Evolutionary conservation across 2,888 invertebrate genomes (phyloP).

Genomic region (Rhaphigaster nebulosa): DNA sequence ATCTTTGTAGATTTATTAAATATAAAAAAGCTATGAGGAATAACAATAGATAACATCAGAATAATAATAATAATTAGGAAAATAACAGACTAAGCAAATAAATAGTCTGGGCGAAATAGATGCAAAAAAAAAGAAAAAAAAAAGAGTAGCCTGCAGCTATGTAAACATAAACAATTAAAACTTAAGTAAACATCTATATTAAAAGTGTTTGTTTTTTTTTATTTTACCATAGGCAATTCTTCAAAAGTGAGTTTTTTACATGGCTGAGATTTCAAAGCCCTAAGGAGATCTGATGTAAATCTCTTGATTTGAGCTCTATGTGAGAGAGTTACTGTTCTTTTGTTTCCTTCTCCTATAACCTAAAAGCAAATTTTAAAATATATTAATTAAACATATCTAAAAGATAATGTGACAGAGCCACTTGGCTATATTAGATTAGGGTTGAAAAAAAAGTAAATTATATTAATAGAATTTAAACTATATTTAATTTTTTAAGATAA

Average conservation of each 20-base stretch:
- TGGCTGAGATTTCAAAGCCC: slow-evolving; percentile 85
- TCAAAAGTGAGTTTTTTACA: slow-evolving; percentile 80
- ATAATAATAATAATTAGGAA: too few relatives aligned
- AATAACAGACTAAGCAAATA: not conserved
- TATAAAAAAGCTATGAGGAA: too few relatives aligned
- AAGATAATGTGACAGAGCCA: too few relatives aligned
- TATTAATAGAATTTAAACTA: too few relatives aligned
- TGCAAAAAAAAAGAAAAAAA: too few relatives aligned
- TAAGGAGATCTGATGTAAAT: slow-evolving; percentile 90
- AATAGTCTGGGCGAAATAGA: not conserved
- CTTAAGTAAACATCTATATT: not conserved
- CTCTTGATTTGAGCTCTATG: slow-evolving; percentile 90
- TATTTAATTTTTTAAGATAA: too few relatives aligned
- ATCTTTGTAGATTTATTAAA: too few relatives aligned
- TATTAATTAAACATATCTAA: not conserved
- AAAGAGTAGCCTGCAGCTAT: too few relatives aligned
- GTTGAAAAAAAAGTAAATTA: too few relatives aligned
- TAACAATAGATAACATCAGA: too few relatives aligned
- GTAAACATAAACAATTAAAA: not conserved
- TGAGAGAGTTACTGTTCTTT: slow-evolving; percentile 87
- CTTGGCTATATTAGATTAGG: too few relatives aligned
- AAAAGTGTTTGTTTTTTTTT: not conserved
- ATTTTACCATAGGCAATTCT: slow-evolving; percentile 76
- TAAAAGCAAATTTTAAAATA: slow-evolving; percentile 67
- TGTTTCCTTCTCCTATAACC: slow-evolving; percentile 92